Base-by-base conservation (phyloP, 2,888 invertebrate species). In the Drosophila anomalipes region DNA sequence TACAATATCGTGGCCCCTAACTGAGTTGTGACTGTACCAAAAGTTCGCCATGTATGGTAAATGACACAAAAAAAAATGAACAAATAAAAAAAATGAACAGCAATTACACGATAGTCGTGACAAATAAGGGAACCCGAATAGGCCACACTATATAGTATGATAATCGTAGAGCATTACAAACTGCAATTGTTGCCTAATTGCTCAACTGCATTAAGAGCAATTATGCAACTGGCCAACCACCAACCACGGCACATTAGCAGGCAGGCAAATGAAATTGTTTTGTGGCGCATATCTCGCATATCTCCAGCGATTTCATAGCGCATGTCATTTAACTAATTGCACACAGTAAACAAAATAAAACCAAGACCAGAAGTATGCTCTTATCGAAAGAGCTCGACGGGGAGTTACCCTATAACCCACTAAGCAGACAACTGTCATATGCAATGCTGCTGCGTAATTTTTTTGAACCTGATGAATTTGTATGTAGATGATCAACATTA, bases 181-280 rank as follows among this genome's bases (percentile, higher is more conserved):
- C 22, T 79, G 83, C 82, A 74, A 58, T 68, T 64, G 67, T 86
- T 75, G 71, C 58, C 65, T 89, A 89, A 91, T 91, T 86, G 82
- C 56, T 61, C 58, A 82, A 85, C 65, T 86, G 91, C 91, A 86
- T 91, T 89, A 68, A 56, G 44, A 82, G 74, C 90, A 81, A 89
- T 86, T 91, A 86, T 91, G 85, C 74, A 74, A 69, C 71, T 57
- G 76, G 70, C 70, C 61, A 56, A 44, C 58, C 19, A 47, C 39
- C 39, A 39, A 39, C 47, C 47, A 4, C 14, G n/a, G 57, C 19
- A 41, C 49, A 81, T 80, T 61, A 64, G 30, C 57, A 26, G 56
- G 37, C 57, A 14, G 47, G 30, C 30, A 66, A 77, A 71, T 82
- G 79, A 79, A 82, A 58, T 57, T 57, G 47, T 69, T 62, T 63